Base-by-base conservation (phyloP, 2,888 invertebrate genomes). In the Tridacna crocea region DNA sequence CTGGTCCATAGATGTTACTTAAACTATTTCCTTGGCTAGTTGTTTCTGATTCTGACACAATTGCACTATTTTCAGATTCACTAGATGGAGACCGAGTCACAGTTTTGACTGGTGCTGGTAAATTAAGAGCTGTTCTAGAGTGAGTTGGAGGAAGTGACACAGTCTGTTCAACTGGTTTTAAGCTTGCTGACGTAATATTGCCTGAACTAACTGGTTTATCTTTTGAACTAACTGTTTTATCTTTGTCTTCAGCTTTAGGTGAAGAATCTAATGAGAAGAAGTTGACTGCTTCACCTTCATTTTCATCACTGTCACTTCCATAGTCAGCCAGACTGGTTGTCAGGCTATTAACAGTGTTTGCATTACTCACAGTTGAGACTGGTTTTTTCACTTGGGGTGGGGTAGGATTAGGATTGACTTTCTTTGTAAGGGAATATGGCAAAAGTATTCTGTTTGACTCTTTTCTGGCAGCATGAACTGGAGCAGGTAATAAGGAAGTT, bases 291-390 rank as follows among this genome's bases (percentile, higher is more conserved):
- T 72, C 77, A 46, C 22, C 63, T 22, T 86, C 88, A 51, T 88
- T 88, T 66, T 88, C 88, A 74, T 91, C 91, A 89, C 91, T 91
- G 76, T 91, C 91, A 83, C 89, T 89, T n/a, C 87, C 88, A 80
- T 90, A 89, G 12, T 80, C 79, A 46, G 87, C 85, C 68, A 87
- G 78, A 63, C 79, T 82, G 70, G 79, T 27, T 65, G 46, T 63
- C 27, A 75, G 46, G 24, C 58, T 75, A 72, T 27, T 60, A 8
- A 51, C 46, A 27, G 66, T 79, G 61, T 75, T 63, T n/a, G 36
- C 12, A 24, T n/a, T n/a, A 61, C 26, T 15, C 51, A 26, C 17
- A 19, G 65, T 46, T 19, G 65, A 6, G 36, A 58, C 22, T 65
- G 27, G 11, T 36, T 70, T 51, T 26, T 19, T 48, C 15, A 36